Conservation (phyloP, 1,140 invertebrate genomes). For the Pogonomyrmex barbatus region DNA sequence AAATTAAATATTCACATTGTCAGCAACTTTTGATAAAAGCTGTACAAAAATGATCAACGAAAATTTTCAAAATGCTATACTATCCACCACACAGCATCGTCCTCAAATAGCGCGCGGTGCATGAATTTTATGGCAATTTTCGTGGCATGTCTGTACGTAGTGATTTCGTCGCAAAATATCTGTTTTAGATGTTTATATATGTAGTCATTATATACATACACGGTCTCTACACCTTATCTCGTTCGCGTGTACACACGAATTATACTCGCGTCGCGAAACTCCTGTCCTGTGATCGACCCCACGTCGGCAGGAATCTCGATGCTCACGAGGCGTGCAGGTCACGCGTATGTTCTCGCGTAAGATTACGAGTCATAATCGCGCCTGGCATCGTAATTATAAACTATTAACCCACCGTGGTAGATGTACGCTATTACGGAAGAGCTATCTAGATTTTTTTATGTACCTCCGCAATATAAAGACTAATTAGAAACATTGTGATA, state of each 20-base stretch:
- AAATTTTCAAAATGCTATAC: neutral
- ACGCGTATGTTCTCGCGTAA: slow-evolving; percentile 40
- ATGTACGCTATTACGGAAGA: slow-evolving; percentile 5
- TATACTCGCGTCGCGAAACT: slow-evolving; percentile 71
- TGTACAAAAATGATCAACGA: neutral
- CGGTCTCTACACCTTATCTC: slow-evolving; percentile 71
- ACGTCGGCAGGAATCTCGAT: slow-evolving; percentile 67
- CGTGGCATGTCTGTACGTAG: slow-evolving; percentile 66
- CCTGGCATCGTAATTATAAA: slow-evolving; percentile 45
- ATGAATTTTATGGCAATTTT: slow-evolving; percentile 62
- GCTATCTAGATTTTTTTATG: slow-evolving; percentile 28
- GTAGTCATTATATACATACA: slow-evolving; percentile 72
- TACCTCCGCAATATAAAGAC: neutral
- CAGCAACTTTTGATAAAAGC: neutral
- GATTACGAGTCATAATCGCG: slow-evolving; percentile 16
- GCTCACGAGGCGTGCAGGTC: slow-evolving; percentile 50
- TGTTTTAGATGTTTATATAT: slow-evolving; percentile 61
- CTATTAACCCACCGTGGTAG: slow-evolving; percentile 44
- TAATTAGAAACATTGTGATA: slow-evolving; percentile 20
- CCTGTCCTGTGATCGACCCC: slow-evolving; percentile 63
- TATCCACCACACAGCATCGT: neutral
- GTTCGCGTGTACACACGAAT: slow-evolving; percentile 73
- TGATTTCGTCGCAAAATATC: slow-evolving; percentile 54
- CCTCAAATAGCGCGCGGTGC: slow-evolving; percentile 46
- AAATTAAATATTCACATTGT: neutral